Evolutionary conservation across 2,888 invertebrate genomes (phyloP).

Genomic region (Timema cristinae): DNA sequence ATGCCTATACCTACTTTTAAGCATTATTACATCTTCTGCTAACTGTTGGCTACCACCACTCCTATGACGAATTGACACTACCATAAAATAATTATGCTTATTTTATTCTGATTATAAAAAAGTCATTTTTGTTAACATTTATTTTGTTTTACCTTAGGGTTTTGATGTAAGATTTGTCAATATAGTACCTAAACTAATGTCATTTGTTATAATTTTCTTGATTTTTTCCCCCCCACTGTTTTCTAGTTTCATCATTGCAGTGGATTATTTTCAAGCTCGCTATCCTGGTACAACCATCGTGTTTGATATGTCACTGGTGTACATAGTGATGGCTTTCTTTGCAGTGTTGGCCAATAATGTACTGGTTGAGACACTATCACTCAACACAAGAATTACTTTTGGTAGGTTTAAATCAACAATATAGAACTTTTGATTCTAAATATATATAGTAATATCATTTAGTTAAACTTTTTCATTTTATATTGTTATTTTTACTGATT

Average conservation of each 20-base stretch:
- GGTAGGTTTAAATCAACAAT: slow-evolving; percentile 52
- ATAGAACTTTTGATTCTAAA: background rate
- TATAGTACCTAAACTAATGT: slow-evolving; percentile 1
- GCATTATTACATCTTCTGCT: too few species aligned
- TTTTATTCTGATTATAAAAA: background rate
- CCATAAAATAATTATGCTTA: background rate
- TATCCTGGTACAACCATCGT: slow-evolving; percentile 83
- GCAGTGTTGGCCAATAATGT: slow-evolving; percentile 84
- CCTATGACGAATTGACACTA: background rate
- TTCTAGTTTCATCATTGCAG: slow-evolving; percentile 83
- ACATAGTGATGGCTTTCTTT: slow-evolving; percentile 83
- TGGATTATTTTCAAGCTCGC: slow-evolving; percentile 83
- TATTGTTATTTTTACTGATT: too few species aligned
- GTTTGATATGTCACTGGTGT: slow-evolving; percentile 89
- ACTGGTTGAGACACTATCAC: slow-evolving; percentile 73
- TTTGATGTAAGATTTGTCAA: too few species aligned
- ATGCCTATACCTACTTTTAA: too few species aligned
- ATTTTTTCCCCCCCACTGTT: background rate
- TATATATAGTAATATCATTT: background rate
- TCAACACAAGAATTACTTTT: slow-evolving; percentile 81
- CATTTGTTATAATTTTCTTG: background rate
- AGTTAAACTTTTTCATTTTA: too few species aligned
- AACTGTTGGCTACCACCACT: too few species aligned
- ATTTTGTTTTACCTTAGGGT: too few species aligned
- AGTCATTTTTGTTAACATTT: slow-evolving; percentile 15